Percentiles rank a stretch among this genome's conserved stretches.
Conservation (phyloP, 2,797 vertebrate species). For the Poecile montanus region DNA sequence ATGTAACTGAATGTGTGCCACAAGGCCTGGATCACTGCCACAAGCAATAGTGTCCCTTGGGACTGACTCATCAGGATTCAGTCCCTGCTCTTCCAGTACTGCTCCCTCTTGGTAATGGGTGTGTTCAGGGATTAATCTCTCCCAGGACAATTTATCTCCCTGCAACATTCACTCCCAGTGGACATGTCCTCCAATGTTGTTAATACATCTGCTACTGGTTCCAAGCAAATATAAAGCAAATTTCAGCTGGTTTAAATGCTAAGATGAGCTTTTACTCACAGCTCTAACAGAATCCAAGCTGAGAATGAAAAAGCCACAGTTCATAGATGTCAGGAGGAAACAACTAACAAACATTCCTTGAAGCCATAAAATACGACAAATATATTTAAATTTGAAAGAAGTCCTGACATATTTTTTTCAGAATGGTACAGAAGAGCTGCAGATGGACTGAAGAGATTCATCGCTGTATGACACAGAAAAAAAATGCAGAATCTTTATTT, state of each 20-base stretch:
- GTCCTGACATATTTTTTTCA: constrained; percentile 16
- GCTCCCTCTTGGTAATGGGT: accelerated
- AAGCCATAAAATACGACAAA: background rate
- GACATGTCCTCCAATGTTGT: background rate
- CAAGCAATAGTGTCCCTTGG: background rate
- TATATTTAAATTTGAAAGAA: background rate
- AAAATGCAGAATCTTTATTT: constrained; percentile 77
- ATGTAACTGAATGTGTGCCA: background rate
- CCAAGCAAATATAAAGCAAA: background rate
- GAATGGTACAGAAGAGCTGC: constrained; percentile 64
- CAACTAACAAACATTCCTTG: background rate
- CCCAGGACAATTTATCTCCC: background rate
- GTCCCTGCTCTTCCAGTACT: background rate
- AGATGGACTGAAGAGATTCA: constrained; percentile 72
- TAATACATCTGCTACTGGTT: background rate
- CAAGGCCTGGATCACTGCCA: background rate
- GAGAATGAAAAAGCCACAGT: background rate
- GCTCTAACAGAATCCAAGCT: background rate
- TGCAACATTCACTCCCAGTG: background rate
- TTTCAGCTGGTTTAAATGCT: background rate
- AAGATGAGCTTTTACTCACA: background rate
- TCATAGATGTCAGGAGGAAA: background rate
- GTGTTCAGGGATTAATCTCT: background rate
- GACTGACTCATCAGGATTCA: background rate
- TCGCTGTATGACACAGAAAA: constrained; percentile 66